Percentiles rank a stretch among this genome's conserved stretches.
Conservation (phyloP, 2,888 invertebrate genomes). For the Fragum sueziense region DNA sequence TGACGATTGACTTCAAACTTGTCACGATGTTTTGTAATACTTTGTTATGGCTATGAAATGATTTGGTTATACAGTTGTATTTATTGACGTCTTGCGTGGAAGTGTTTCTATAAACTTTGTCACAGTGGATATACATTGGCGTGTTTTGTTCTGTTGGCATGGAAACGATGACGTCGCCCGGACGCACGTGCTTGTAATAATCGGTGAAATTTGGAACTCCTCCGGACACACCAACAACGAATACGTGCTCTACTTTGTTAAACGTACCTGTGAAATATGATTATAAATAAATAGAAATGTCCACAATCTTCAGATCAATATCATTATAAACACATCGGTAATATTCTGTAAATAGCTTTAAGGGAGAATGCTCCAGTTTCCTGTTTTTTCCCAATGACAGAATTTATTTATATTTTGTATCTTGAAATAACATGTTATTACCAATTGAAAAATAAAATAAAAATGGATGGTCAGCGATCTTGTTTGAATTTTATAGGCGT, state of each 20-base stretch:
- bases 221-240: slow-evolving; percentile 97
- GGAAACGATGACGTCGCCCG: slow-evolving; percentile 85
- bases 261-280: slow-evolving; percentile 92
- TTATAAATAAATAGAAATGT: too few relatives aligned
- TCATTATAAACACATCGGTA: too few relatives aligned
- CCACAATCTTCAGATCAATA: too few relatives aligned
- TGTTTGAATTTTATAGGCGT: too few relatives aligned
- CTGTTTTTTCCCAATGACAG: too few relatives aligned
- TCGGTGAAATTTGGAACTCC: slow-evolving; percentile 99
- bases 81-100: slow-evolving; percentile 59
- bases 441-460: too few relatives aligned
- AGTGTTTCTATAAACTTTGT: slow-evolving; percentile 81
- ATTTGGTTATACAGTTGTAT: slow-evolving; percentile 73
- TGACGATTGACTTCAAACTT: slow-evolving; percentile 60
- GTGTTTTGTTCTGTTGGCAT: slow-evolving; percentile 66
- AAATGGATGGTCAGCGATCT: too few relatives aligned
- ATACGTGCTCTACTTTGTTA: slow-evolving; percentile 95
- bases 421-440: too few relatives aligned
- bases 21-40: slow-evolving; percentile 65
- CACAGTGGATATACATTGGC: slow-evolving; percentile 91
- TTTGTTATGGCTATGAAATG: slow-evolving; percentile 68
- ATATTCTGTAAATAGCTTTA: too few relatives aligned
- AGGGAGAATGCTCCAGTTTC: too few relatives aligned
- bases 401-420: too few relatives aligned
- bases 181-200: slow-evolving; percentile 93